phyloP scores from a whole-genome alignment of 2,113 vertebrate species.

The Motacilla tschutschensis region DNA sequence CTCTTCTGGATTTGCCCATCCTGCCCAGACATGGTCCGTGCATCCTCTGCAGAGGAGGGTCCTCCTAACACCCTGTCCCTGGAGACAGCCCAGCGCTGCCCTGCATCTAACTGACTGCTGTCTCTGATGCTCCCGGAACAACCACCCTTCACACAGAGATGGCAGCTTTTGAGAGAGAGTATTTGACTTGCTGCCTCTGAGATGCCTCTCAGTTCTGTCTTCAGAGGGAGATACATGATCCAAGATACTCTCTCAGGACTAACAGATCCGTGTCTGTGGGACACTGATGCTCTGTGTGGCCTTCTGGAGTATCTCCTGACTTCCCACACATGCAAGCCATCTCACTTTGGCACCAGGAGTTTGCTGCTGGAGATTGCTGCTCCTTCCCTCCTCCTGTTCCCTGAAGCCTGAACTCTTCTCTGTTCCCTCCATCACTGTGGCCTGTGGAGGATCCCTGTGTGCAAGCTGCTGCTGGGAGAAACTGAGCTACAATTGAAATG shows the following conservation, averaged over 20 bases:
- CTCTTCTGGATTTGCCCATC: neutral
- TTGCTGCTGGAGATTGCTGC: neutral
- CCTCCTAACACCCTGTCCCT: neutral
- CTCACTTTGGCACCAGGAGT: neutral
- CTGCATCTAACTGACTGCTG: too few relatives aligned
- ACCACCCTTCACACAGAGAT: neutral
- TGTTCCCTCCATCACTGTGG: rapidly evolving
- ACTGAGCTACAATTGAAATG: neutral
- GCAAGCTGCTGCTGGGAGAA: neutral
- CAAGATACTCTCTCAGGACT: neutral
- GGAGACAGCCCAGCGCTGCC: neutral
- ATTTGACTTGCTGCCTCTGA: neutral
- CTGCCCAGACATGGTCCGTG: neutral
- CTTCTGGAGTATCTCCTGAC: neutral
- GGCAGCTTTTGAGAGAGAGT: neutral
- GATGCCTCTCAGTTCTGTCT: neutral
- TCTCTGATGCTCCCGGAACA: neutral
- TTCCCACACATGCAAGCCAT: neutral
- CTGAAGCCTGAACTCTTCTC: neutral
- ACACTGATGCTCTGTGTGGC: neutral
- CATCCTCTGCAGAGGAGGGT: neutral
- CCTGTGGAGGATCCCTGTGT: neutral
- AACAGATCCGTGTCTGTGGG: rapidly evolving
- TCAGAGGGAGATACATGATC: neutral
- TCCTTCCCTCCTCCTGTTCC: neutral